Conservation (phyloP, 2,113 vertebrate species). For the Calidris pygmaea region DNA sequence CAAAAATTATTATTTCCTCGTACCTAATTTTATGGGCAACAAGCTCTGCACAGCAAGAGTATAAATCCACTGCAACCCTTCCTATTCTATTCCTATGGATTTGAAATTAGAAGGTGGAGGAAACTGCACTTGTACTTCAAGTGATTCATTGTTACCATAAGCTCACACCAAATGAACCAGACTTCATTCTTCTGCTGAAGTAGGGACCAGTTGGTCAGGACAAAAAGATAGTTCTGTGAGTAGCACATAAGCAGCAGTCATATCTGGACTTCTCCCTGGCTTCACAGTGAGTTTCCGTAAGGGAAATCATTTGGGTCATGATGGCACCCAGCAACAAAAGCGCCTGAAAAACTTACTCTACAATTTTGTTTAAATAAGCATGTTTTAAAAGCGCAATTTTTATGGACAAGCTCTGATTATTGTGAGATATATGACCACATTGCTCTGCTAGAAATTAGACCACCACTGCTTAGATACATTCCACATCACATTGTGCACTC, state of each 20-base stretch:
- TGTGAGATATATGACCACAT: not conserved
- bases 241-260: not conserved
- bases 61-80: not conserved
- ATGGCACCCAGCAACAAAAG: not conserved
- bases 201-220: not conserved
- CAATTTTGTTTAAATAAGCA: not conserved
- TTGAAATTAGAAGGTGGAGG: not conserved
- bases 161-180: not conserved
- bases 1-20: not conserved
- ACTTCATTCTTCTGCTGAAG: not conserved
- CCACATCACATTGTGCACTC: not conserved
- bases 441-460: not conserved
- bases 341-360: not conserved
- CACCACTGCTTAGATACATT: not conserved
- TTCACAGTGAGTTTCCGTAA: not conserved
- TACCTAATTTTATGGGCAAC: conserved; percentile 10
- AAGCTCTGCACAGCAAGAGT: not conserved
- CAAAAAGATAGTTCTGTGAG: not conserved
- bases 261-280: not conserved
- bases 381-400: not conserved
- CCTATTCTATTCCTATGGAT: not conserved
- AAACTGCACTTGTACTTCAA: not conserved
- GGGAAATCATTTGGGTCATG: not conserved
- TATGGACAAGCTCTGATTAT: not conserved
- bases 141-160: not conserved